Percentiles rank a stretch among this genome's conserved stretches.
These are phyloP conservation scores for Calosoma granatense DNA, from an alignment of 1,140 invertebrate species.

Conservation along the genomic window DNA sequence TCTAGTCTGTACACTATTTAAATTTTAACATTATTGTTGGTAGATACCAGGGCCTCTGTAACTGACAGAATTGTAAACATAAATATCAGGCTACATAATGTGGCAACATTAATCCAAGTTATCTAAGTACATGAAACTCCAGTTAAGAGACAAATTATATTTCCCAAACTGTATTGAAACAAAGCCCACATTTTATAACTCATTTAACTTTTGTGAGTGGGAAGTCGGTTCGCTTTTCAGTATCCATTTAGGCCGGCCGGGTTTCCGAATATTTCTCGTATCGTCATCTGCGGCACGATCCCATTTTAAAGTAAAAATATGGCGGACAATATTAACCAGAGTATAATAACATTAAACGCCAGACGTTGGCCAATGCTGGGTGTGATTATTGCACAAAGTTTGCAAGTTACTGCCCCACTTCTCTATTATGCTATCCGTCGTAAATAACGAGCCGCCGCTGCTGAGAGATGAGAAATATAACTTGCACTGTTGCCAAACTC, in stretches of 20 bases:
- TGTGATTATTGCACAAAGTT: constrained; percentile 3
- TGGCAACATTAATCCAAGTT: no score
- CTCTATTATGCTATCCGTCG: neutral
- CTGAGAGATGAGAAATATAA: no score
- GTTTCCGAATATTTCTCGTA: neutral
- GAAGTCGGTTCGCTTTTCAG: no score
- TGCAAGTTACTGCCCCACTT: neutral
- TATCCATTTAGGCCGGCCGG: no score
- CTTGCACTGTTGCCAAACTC: no score
- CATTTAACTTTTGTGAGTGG: neutral
- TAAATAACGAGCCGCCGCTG: neutral
- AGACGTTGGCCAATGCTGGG: neutral
- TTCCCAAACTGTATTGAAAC: neutral
- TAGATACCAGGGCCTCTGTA: no score
- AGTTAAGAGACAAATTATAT: neutral
- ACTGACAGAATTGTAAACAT: no score
- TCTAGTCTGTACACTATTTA: no score
- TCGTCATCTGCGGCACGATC: neutral
- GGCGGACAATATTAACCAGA: neutral
- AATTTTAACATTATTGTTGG: no score
- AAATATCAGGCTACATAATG: no score
- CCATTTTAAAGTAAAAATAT: neutral
- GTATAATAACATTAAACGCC: neutral
- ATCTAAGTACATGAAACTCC: neutral
- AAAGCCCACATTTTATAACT: constrained; percentile 1